Evolutionary conservation across 2,797 vertebrate genomes (phyloP).

Genomic region (Sphaeramia orbicularis): DNA sequence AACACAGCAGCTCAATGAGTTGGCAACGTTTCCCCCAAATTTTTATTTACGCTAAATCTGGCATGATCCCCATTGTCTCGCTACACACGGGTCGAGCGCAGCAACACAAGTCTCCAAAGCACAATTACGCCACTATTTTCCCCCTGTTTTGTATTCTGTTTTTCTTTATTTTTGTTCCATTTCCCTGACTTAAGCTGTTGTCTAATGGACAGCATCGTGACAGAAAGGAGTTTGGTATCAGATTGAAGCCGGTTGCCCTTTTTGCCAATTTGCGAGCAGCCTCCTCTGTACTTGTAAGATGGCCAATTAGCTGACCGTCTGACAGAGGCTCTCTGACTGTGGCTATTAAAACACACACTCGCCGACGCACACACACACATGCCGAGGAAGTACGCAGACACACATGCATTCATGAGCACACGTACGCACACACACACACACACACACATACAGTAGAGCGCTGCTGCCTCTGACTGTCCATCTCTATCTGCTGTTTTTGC

Average conservation of each 20-base stretch:
- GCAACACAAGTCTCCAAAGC: constrained; percentile 77
- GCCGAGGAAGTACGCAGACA: constrained; percentile 22
- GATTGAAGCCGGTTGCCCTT: constrained; percentile 86
- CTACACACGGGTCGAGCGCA: constrained; percentile 73
- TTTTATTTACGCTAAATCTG: constrained; percentile 83
- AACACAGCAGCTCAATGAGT: constrained; percentile 58
- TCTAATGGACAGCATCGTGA: constrained; percentile 86
- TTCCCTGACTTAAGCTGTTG: constrained; percentile 85
- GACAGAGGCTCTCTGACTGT: constrained; percentile 85
- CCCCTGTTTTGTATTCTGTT: constrained; percentile 81
- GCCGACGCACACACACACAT: constrained; percentile 38
- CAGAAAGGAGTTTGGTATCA: constrained; percentile 85
- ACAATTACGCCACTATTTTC: constrained; percentile 80
- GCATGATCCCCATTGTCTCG: constrained; percentile 78
- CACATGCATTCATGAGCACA: constrained; percentile 27
- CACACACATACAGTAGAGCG: constrained; percentile 12
- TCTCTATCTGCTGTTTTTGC: constrained; percentile 73
- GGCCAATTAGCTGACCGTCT: constrained; percentile 88
- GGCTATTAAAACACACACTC: constrained; percentile 85
- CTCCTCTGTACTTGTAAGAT: constrained; percentile 87
- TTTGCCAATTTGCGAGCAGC: constrained; percentile 87
- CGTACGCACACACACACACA: constrained; percentile 31
- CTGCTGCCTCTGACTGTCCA: constrained; percentile 64
- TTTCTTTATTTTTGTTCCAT: constrained; percentile 82
- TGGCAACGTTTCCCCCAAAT: constrained; percentile 55